phyloP scores from a whole-genome alignment of 1,140 invertebrate genomes.

The Achatina immaculata region DNA sequence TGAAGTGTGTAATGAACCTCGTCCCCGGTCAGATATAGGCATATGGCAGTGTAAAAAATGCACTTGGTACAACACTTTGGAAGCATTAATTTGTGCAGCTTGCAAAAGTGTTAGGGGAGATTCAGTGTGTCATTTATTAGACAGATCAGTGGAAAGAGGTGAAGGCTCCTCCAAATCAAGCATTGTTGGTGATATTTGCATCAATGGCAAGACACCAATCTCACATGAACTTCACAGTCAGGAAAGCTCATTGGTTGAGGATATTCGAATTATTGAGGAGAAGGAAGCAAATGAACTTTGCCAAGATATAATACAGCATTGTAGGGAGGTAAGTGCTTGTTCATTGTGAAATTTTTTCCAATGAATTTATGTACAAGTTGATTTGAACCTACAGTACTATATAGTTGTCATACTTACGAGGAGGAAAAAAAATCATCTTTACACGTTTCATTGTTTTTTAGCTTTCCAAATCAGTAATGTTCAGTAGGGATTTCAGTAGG shows the following conservation, averaged over 20 bases:
- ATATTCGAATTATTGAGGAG: conserved; percentile 84
- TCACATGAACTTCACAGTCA: conserved; percentile 73
- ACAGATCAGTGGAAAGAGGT: background rate
- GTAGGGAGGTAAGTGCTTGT: conserved; percentile 77
- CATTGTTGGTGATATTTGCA: background rate
- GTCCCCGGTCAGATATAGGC: conserved; percentile 15
- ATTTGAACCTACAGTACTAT: too few species aligned
- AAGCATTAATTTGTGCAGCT: conserved; percentile 27
- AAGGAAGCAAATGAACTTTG: conserved; percentile 85
- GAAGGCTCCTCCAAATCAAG: background rate
- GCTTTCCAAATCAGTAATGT: too few species aligned
- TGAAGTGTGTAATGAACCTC: conserved; percentile 42
- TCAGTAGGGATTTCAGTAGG: too few species aligned
- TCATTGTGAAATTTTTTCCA: background rate
- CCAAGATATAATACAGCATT: conserved; percentile 87
- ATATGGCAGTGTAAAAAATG: conserved; percentile 40
- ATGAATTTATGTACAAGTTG: background rate
- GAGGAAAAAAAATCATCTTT: too few species aligned
- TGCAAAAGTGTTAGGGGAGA: background rate
- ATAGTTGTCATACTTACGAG: too few species aligned
- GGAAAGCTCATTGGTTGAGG: conserved; percentile 87
- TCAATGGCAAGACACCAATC: conserved; percentile 48
- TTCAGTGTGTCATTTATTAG: background rate
- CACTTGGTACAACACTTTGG: conserved; percentile 33
- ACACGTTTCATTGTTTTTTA: too few species aligned